phyloP scores from a whole-genome alignment of 1,140 invertebrate species.

The Chelonus insularis region DNA sequence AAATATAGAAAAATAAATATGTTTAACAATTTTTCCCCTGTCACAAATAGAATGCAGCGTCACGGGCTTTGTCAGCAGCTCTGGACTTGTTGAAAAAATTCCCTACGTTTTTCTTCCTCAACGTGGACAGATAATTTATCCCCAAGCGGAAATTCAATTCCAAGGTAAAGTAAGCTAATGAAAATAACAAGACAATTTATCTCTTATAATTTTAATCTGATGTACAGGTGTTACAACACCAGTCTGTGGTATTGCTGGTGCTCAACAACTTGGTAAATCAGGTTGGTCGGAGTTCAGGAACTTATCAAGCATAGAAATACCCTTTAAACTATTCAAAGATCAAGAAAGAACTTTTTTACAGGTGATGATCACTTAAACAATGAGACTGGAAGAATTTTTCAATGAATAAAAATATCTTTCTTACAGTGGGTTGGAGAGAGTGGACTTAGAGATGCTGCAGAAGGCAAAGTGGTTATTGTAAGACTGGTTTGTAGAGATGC shows the following conservation, averaged over 20 bases:
- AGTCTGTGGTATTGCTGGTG: conserved; percentile 83
- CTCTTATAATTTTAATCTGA: conserved; percentile 3
- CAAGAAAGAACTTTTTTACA: conserved; percentile 78
- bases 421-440: conserved; percentile 81
- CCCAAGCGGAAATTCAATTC: conserved; percentile 81
- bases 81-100: conserved; percentile 73
- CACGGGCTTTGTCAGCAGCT: conserved; percentile 76
- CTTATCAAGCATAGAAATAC: conserved; percentile 73
- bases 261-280: conserved; percentile 74
- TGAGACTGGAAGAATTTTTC: conserved; percentile 76
- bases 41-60: conserved; percentile 74
- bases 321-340: conserved; percentile 78
- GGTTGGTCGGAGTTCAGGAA: conserved; percentile 79
- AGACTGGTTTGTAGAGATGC: conserved; percentile 79
- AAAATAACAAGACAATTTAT: conserved; percentile 14
- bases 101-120: conserved; percentile 84
- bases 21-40: conserved; percentile 41
- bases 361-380: too few relatives aligned
- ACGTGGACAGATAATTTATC: conserved; percentile 83
- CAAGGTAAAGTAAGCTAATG: conserved; percentile 65
- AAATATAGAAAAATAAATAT: conserved; percentile 5
- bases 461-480: conserved; percentile 78
- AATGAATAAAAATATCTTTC: conserved; percentile 64
- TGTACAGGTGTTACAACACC: conserved; percentile 71
- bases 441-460: conserved; percentile 70